A percentile compares a stretch with the other conserved stretches of the same genome.
phyloP scores from a whole-genome alignment of 2,797 vertebrate species.

The Coregonus sp. region DNA sequence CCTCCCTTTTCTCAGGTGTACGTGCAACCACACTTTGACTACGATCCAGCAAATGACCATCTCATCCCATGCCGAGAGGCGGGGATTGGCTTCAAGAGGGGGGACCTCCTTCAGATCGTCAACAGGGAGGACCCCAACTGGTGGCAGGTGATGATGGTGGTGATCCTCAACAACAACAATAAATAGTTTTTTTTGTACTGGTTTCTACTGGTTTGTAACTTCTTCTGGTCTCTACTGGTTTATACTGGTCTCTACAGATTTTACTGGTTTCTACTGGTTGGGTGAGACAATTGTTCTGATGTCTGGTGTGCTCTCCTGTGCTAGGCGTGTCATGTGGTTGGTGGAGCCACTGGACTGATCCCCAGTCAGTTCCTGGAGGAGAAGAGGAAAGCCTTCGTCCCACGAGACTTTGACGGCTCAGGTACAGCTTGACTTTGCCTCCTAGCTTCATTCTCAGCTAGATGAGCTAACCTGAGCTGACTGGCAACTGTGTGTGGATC shows the following conservation, averaged over 20 bases:
- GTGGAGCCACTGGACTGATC: conserved; percentile 91
- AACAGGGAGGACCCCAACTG: conserved; percentile 97
- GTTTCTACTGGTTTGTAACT: no score
- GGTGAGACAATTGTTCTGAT: not conserved
- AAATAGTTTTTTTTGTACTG: not conserved
- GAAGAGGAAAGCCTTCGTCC: conserved; percentile 98
- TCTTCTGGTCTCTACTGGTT: no score
- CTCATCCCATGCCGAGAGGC: conserved; percentile 97
- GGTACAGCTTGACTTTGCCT: conserved; percentile 65
- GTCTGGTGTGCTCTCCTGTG: conserved; percentile 15
- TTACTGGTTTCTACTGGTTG: not conserved
- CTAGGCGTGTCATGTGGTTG: conserved; percentile 92
- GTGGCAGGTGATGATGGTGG: conserved; percentile 89
- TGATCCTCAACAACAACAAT: no score
- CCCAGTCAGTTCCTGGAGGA: conserved; percentile 98
- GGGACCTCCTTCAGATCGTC: conserved; percentile 97
- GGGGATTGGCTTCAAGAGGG: conserved; percentile 89
- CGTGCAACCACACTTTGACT: conserved; percentile 96
- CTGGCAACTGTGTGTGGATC: not conserved
- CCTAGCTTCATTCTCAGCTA: not conserved
- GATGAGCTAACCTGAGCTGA: not conserved
- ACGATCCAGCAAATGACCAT: conserved; percentile 91
- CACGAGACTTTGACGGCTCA: conserved; percentile 92
- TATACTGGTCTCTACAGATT: no score
- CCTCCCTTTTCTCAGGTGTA: conserved; percentile 81